These are phyloP conservation scores for Nemapogon koenigi DNA, from an alignment of 2,888 invertebrate genomes.

Conservation along the genomic window DNA sequence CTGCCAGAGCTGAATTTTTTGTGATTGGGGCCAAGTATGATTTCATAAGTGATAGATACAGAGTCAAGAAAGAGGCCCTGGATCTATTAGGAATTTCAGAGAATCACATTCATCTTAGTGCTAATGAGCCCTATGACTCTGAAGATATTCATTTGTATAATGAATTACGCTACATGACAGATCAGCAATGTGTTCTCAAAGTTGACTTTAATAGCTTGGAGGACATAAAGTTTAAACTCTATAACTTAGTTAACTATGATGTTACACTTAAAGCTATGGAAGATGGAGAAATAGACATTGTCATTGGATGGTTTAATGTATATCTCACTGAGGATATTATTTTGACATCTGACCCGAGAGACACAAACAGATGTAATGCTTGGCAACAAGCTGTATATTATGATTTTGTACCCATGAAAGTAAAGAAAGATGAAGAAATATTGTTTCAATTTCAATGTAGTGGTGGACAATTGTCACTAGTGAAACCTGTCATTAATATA, in stretches of 20 bases:
- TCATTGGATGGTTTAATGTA: slow-evolving; percentile 78
- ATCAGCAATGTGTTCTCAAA: slow-evolving; percentile 57
- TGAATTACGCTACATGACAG: slow-evolving; percentile 64
- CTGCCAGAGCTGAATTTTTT: slow-evolving; percentile 68
- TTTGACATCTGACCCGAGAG: slow-evolving; percentile 68
- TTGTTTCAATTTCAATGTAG: slow-evolving; percentile 37
- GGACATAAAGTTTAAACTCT: slow-evolving; percentile 45
- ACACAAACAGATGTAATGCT: slow-evolving; percentile 56
- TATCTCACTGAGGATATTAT: slow-evolving; percentile 67
- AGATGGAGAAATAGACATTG: slow-evolving; percentile 66
- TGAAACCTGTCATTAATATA: slow-evolving; percentile 25
- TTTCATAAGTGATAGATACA: slow-evolving; percentile 51
- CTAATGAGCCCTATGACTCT: slow-evolving; percentile 71
- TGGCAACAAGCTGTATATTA: slow-evolving; percentile 84
- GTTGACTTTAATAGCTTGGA: slow-evolving; percentile 69
- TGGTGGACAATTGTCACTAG: slow-evolving; percentile 39
- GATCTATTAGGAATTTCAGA: slow-evolving; percentile 28
- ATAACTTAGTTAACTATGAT: slow-evolving; percentile 35
- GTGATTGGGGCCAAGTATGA: slow-evolving; percentile 68
- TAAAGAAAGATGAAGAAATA: slow-evolving; percentile 30
- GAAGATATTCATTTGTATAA: slow-evolving; percentile 67
- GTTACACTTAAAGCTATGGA: slow-evolving; percentile 37
- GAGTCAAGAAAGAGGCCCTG: slow-evolving; percentile 26
- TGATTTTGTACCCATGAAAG: slow-evolving; percentile 41
- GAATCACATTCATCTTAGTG: slow-evolving; percentile 29